A percentile compares a stretch with the other conserved stretches of the same genome.
phyloP scores from a whole-genome alignment of 2,797 vertebrate species.

The Alosa sapidissima region DNA sequence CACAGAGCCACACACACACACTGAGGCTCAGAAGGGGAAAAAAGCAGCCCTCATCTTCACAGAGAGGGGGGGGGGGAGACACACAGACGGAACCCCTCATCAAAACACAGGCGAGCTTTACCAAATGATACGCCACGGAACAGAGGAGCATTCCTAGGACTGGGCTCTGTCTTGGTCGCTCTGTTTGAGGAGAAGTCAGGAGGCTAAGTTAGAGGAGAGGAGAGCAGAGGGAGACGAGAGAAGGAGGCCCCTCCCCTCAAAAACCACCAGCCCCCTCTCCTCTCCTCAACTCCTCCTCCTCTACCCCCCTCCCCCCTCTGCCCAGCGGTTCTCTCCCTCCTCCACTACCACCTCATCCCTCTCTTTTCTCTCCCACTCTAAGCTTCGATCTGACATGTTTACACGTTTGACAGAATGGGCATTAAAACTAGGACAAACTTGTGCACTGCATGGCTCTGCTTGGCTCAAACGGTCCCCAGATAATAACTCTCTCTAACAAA shows the following conservation, averaged over 20 bases:
- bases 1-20: conserved; percentile 36
- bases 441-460: not conserved
- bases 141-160: conserved; percentile 5
- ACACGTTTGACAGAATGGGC: conserved; percentile 61
- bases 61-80: not conserved
- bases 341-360: conserved; percentile 37
- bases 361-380: conserved; percentile 14
- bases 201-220: conserved; percentile 49
- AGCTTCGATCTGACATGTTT: conserved; percentile 58
- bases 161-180: conserved; percentile 50
- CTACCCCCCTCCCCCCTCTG: conserved; percentile 51
- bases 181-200: conserved; percentile 54
- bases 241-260: conserved; percentile 57
- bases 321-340: conserved; percentile 39
- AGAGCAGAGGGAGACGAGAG: not conserved
- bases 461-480: not conserved
- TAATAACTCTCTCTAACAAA: not conserved
- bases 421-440: conserved; percentile 44
- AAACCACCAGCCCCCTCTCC: conserved; percentile 42
- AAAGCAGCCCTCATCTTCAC: conserved; percentile 4
- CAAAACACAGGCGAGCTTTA: conserved; percentile 33
- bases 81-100: conserved; percentile 37
- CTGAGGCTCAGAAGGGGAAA: not conserved
- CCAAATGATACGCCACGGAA: conserved; percentile 31
- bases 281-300: conserved; percentile 15